Evolutionary conservation across 2,888 invertebrate genomes (phyloP).

Genomic region (Athetis lepigone): DNA sequence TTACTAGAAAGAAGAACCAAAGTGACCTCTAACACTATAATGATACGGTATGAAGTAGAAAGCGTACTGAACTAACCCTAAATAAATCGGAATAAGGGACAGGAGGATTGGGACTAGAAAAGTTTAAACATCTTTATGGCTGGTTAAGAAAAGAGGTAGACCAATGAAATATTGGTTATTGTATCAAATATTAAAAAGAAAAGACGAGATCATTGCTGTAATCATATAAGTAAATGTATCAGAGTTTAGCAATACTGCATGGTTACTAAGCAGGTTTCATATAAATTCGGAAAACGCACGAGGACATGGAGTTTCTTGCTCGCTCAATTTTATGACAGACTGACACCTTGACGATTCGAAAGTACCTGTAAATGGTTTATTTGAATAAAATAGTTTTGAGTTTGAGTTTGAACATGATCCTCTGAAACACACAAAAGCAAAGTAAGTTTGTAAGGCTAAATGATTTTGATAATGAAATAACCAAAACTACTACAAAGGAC

Average conservation of each 20-base stretch:
- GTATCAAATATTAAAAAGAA: neutral
- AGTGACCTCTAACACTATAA: neutral
- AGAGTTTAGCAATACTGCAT: too few species aligned
- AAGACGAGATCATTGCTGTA: neutral
- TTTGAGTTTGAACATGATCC: too few species aligned
- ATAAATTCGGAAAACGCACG: too few species aligned
- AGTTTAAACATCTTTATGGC: neutral
- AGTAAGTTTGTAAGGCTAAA: neutral
- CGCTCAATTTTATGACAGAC: too few species aligned
- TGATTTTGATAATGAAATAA: neutral
- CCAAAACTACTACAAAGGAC: neutral
- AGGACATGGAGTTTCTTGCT: too few species aligned
- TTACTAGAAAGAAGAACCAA: neutral
- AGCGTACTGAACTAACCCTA: neutral
- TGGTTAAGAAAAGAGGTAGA: neutral
- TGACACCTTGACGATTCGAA: too few species aligned
- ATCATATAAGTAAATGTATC: neutral
- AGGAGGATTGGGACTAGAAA: neutral
- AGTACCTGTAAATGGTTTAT: too few species aligned
- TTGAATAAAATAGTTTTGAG: too few species aligned
- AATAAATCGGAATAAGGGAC: neutral
- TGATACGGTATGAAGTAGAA: slow-evolving; percentile 3
- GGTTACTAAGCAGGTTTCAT: too few species aligned
- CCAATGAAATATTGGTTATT: too few species aligned
- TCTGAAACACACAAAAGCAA: too few species aligned